These are phyloP conservation scores for Drosophila santomea DNA, from an alignment of 1,140 invertebrate species.

Conservation along the genomic window DNA sequence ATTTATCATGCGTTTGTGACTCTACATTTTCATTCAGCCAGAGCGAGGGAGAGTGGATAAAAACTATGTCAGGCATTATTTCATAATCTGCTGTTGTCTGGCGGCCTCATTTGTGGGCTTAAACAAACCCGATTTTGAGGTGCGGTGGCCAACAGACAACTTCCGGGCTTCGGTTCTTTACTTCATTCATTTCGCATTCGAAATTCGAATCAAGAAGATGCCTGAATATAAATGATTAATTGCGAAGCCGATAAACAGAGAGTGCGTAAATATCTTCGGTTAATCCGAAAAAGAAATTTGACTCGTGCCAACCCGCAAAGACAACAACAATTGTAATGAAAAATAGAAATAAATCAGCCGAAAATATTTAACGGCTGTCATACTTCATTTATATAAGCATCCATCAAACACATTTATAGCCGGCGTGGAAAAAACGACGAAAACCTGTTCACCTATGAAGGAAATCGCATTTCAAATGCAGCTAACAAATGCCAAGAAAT, in stretches of 20 bases:
- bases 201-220: constrained; percentile 2
- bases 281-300: constrained; percentile 65
- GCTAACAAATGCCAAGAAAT: constrained; percentile 67
- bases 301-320: constrained; percentile 66
- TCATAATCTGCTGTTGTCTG: constrained; percentile 70
- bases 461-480: constrained; percentile 53
- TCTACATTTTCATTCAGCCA: constrained; percentile 66
- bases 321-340: constrained; percentile 13
- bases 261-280: constrained; percentile 58
- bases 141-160: constrained; percentile 65
- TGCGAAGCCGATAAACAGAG: constrained; percentile 30
- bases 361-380: constrained; percentile 79
- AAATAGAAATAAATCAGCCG: constrained; percentile 42
- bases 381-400: constrained; percentile 68
- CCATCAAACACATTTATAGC: constrained; percentile 56
- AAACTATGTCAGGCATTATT: constrained; percentile 82
- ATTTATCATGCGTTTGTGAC: constrained; percentile 83
- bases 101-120: constrained; percentile 63
- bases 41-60: constrained; percentile 15
- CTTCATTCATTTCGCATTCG: constrained; percentile 53
- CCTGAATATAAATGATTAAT: constrained; percentile 56
- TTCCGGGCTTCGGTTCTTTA: constrained; percentile 68
- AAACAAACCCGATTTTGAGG: constrained; percentile 50
- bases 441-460: constrained; percentile 42
- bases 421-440: constrained; percentile 2